Conservation (phyloP, 2,888 invertebrate genomes). For the Scaptomyza polygonia region DNA sequence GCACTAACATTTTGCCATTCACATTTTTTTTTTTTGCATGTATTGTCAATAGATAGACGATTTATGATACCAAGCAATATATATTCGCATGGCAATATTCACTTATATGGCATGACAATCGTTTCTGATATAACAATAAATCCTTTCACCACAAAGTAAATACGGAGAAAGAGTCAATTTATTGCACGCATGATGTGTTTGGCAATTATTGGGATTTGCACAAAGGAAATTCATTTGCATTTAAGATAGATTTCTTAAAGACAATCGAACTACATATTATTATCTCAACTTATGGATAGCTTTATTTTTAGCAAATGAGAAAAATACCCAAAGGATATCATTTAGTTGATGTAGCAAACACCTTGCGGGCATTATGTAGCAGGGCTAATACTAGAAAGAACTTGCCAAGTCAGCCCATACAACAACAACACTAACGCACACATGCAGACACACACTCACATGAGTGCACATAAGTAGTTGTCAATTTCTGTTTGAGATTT, state of each 20-base stretch:
- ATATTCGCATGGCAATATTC: conserved; percentile 20
- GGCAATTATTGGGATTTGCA: conserved; percentile 11
- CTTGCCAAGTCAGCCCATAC: conserved; percentile 13
- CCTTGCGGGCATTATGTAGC: conserved; percentile 47
- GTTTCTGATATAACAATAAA: conserved; percentile 16
- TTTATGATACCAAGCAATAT: conserved; percentile 33
- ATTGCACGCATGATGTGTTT: conserved; percentile 10
- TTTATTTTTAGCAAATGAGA: conserved; percentile 12
- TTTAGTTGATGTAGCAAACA: conserved; percentile 48
- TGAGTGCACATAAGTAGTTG: conserved; percentile 62
- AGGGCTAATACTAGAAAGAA: conserved; percentile 55
- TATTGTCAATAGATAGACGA: conserved; percentile 53
- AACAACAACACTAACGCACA: conserved; percentile 13
- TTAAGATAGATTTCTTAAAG: too few relatives aligned
- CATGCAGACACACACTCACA: conserved; percentile 16
- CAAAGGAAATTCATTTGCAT: conserved; percentile 25
- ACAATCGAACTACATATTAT: too few relatives aligned
- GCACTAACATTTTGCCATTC: conserved; percentile 22
- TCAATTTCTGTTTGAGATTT: conserved; percentile 67
- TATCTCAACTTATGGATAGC: not conserved
- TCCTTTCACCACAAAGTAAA: not conserved
- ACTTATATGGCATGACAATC: conserved; percentile 21
- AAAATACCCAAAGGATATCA: conserved; percentile 19
- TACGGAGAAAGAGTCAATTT: conserved; percentile 12
- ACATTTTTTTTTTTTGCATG: conserved; percentile 21